Percentiles rank a stretch among this genome's conserved stretches.
These are phyloP conservation scores for Leptogaster cylindrica DNA, from an alignment of 2,888 invertebrate species.

Conservation along the genomic window DNA sequence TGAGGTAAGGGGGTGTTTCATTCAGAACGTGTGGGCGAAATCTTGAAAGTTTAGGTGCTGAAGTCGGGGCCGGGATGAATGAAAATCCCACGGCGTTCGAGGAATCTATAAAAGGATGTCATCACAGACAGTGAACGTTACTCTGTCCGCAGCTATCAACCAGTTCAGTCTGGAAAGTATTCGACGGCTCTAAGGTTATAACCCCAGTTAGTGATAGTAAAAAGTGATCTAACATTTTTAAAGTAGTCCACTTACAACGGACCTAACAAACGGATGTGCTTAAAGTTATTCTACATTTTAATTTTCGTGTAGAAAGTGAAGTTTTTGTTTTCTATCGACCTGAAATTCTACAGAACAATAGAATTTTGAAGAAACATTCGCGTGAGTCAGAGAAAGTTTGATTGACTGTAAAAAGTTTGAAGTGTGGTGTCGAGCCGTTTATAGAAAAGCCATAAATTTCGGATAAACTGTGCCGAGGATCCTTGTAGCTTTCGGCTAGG, in stretches of 20 bases:
- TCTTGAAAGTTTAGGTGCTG: conserved; percentile 21
- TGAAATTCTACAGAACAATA: not conserved
- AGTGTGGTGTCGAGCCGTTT: not conserved
- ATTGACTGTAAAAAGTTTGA: not conserved
- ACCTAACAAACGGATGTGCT: not conserved
- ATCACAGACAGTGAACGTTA: conserved; percentile 47
- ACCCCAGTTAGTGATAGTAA: conserved; percentile 7
- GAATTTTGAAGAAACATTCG: not conserved
- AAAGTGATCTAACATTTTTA: too few species aligned
- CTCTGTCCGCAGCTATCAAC: conserved; percentile 47
- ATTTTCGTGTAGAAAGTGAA: not conserved
- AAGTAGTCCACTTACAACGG: too few species aligned
- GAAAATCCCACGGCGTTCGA: conserved; percentile 42
- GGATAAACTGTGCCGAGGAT: not conserved
- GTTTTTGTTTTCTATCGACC: not conserved
- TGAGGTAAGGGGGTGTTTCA: conserved; percentile 45
- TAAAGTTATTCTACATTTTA: not conserved
- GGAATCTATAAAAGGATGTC: conserved; percentile 51
- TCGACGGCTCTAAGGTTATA: conserved; percentile 2
- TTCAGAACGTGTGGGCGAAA: conserved; percentile 50
- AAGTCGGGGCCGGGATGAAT: conserved; percentile 46
- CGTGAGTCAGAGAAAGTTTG: not conserved
- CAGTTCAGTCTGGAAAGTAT: conserved; percentile 39
- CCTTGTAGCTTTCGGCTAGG: not conserved
- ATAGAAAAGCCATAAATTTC: not conserved